These are phyloP conservation scores for Rutpela maculata DNA, from an alignment of 2,888 invertebrate species.

Conservation along the genomic window DNA sequence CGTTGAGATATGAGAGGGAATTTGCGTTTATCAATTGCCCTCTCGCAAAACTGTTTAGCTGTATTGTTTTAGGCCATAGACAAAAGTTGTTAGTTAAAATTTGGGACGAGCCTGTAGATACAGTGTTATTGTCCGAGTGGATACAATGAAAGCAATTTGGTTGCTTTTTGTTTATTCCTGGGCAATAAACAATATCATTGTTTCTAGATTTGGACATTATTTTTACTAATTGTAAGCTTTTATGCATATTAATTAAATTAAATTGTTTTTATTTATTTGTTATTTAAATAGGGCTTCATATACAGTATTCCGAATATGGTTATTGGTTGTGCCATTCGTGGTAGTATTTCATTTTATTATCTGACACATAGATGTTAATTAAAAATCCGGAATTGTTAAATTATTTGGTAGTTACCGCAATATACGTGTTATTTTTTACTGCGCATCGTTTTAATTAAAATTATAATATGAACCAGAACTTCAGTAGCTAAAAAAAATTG, in stretches of 20 bases:
- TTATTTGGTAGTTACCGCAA: too few relatives aligned
- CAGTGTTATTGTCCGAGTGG: constrained; percentile 38
- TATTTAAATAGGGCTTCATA: background rate
- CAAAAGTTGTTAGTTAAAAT: constrained; percentile 46
- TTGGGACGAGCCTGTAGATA: constrained; percentile 33
- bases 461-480: too few relatives aligned
- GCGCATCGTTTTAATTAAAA: too few relatives aligned
- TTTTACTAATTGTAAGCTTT: background rate
- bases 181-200: constrained; percentile 8
- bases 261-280: background rate
- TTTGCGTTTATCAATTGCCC: constrained; percentile 40
- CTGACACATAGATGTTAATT: too few relatives aligned
- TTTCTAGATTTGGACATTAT: background rate
- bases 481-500: too few relatives aligned
- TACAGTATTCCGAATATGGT: too few relatives aligned
- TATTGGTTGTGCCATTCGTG: too few relatives aligned
- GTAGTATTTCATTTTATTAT: too few relatives aligned
- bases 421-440: too few relatives aligned
- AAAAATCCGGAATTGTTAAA: too few relatives aligned
- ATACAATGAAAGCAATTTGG: constrained; percentile 46
- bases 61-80: constrained; percentile 42
- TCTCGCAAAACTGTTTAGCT: constrained; percentile 35
- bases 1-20: constrained; percentile 42
- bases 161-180: constrained; percentile 13
- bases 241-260: background rate